Percentiles rank a stretch among this genome's conserved stretches.
phyloP scores from a whole-genome alignment of 2,113 vertebrate species.

The Atlantisia rogersi region DNA sequence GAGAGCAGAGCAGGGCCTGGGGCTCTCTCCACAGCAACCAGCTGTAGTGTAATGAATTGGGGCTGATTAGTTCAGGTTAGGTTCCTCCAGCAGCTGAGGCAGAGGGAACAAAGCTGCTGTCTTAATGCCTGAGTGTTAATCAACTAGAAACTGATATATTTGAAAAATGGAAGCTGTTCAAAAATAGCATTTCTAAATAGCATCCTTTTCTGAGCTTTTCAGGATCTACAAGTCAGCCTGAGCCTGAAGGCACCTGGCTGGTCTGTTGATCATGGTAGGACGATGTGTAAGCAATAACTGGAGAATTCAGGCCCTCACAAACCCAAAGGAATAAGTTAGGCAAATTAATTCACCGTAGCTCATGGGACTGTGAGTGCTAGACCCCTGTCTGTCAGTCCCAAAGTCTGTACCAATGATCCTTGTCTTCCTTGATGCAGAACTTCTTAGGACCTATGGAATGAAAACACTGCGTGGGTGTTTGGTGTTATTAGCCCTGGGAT shows the following conservation, averaged over 20 bases:
- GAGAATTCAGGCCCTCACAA: not conserved
- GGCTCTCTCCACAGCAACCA: conserved; percentile 64
- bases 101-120: conserved; percentile 34
- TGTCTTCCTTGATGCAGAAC: accelerated
- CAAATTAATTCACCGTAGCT: conserved; percentile 37
- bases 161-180: not conserved
- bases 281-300: accelerated
- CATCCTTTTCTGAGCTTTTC: not conserved
- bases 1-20: not conserved
- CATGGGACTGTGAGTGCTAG: not conserved
- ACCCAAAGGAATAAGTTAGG: conserved; percentile 6
- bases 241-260: not conserved
- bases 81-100: conserved; percentile 56
- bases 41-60: conserved; percentile 45
- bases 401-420: not conserved
- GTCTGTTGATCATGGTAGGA: accelerated
- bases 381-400: not conserved
- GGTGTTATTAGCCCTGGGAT: not conserved
- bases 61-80: conserved; percentile 68
- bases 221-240: not conserved
- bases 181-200: not conserved
- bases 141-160: conserved; percentile 3
- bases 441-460: not conserved
- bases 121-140: conserved; percentile 10
- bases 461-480: accelerated